Conservation (phyloP, 64 coral and sea anemone species). For the Trachythela sp. region DNA sequence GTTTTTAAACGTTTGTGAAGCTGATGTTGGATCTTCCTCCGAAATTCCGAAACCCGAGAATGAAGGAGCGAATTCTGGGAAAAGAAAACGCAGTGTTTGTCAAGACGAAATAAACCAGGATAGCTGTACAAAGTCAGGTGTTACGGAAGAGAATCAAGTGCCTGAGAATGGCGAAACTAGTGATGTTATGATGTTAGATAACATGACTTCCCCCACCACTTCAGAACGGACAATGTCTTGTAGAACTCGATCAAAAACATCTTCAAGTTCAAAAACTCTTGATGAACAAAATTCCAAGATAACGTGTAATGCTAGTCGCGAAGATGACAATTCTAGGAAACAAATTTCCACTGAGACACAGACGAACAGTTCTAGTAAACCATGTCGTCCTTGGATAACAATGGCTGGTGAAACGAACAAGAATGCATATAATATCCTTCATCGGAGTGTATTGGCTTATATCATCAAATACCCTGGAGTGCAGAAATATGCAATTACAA, state of each 20-base stretch:
- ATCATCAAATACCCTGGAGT: not conserved
- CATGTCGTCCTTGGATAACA: not conserved
- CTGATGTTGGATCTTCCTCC: not conserved
- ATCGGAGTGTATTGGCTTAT: not conserved
- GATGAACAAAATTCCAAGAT: not conserved
- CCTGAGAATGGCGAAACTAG: not conserved
- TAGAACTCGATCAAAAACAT: not conserved
- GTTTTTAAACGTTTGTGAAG: not conserved
- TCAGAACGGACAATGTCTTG: not conserved
- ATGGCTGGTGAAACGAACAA: constrained; percentile 4
- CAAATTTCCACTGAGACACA: not conserved
- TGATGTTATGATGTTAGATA: not conserved
- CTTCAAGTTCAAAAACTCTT: not conserved
- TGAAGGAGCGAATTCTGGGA: not conserved
- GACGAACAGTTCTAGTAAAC: not conserved
- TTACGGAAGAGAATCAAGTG: not conserved
- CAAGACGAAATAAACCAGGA: not conserved
- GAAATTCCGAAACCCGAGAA: not conserved
- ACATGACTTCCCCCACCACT: not conserved
- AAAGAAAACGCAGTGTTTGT: not conserved
- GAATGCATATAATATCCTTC: not conserved
- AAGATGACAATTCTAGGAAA: not conserved
- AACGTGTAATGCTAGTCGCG: not conserved
- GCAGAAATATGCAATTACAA: not conserved
- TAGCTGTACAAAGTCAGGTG: not conserved